Conservation (phyloP, 92 coral and sea anemone species). For the Bergia sp. region DNA sequence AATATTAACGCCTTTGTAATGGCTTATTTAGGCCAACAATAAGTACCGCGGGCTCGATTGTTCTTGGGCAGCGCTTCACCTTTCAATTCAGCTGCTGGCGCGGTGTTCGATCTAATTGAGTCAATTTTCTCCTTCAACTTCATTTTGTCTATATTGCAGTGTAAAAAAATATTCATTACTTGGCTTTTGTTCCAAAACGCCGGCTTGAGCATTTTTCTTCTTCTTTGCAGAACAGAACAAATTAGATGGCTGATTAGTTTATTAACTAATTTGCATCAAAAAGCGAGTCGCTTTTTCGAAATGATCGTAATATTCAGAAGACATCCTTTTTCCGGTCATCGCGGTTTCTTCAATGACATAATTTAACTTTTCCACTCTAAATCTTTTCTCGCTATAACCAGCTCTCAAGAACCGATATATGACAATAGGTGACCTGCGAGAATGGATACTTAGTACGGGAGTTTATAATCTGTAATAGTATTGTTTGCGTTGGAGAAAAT, state of each 20-base stretch:
- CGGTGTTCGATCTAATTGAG: slow-evolving; percentile 86
- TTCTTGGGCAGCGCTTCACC: slow-evolving; percentile 64
- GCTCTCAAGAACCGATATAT: background rate
- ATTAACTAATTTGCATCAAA: slow-evolving; percentile 94
- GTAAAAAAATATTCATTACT: slow-evolving; percentile 74
- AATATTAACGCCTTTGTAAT: slow-evolving; percentile 65
- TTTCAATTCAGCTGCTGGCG: slow-evolving; percentile 75
- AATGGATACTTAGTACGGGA: background rate
- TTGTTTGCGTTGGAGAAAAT: slow-evolving; percentile 45
- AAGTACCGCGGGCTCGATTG: slow-evolving; percentile 76
- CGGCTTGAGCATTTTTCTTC: slow-evolving; percentile 85
- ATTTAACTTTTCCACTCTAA: slow-evolving; percentile 37
- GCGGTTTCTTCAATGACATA: slow-evolving; percentile 63
- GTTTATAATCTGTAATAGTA: slow-evolving; percentile 33
- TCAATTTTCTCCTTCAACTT: slow-evolving; percentile 73
- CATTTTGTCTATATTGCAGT: slow-evolving; percentile 69
- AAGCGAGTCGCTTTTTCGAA: slow-evolving; percentile 80
- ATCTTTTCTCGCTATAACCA: slow-evolving; percentile 13
- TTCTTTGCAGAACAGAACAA: slow-evolving; percentile 84
- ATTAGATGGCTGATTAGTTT: slow-evolving; percentile 86
- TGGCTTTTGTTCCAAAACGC: slow-evolving; percentile 73
- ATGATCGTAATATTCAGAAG: slow-evolving; percentile 71
- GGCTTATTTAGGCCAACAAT: slow-evolving; percentile 76
- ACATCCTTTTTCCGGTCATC: slow-evolving; percentile 92
- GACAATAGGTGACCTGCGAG: background rate